phyloP scores from a whole-genome alignment of 2,888 invertebrate species.

The Resseliella maxima region DNA sequence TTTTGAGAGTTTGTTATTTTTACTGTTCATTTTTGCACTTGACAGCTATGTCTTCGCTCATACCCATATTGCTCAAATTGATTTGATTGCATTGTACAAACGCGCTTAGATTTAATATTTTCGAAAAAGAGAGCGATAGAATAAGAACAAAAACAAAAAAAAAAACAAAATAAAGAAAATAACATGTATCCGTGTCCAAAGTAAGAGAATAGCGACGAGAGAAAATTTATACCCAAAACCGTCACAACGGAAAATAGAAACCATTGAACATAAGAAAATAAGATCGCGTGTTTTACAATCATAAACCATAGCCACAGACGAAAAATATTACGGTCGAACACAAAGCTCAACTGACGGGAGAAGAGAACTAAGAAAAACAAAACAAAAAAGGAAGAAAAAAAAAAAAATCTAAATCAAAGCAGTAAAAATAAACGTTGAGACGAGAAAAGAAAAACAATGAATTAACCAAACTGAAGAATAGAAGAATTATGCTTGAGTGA shows the following conservation, averaged over 20 bases:
- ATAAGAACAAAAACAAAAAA: too few relatives aligned
- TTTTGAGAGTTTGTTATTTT: neutral
- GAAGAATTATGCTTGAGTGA: constrained; percentile 41
- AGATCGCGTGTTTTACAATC: constrained; percentile 27
- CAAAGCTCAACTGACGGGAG: neutral
- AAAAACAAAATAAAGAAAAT: too few relatives aligned
- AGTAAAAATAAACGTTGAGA: neutral
- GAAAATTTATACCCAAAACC: constrained; percentile 19
- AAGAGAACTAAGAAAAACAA: neutral
- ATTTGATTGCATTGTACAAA: constrained; percentile 50
- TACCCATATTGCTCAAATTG: neutral
- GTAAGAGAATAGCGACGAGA: neutral
- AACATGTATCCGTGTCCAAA: neutral
- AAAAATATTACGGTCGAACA: constrained; percentile 40
- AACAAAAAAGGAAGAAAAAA: neutral
- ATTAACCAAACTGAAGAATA: neutral
- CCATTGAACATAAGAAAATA: constrained; percentile 47
- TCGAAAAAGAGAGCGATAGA: too few relatives aligned
- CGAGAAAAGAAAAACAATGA: neutral
- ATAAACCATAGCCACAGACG: constrained; percentile 51
- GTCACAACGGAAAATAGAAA: constrained; percentile 51
- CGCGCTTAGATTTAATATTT: constrained; percentile 48
- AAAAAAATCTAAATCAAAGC: neutral
- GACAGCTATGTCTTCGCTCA: neutral
- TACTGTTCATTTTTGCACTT: neutral